A percentile compares a stretch with the other conserved stretches of the same genome.
phyloP scores from a whole-genome alignment of 1,140 invertebrate genomes.

The Drosophila lacertosa region DNA sequence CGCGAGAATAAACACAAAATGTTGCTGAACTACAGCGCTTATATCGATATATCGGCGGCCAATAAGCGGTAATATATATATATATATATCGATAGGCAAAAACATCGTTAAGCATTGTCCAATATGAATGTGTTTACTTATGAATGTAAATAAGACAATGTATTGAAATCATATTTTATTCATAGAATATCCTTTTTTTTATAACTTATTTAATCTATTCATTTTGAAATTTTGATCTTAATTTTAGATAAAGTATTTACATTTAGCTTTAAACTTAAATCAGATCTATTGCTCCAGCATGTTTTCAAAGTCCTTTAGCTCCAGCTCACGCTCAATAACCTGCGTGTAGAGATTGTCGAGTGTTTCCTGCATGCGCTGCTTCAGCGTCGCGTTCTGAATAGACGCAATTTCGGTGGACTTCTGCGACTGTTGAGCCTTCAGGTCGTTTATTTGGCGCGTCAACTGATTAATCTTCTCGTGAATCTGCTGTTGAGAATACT shows the following conservation, averaged over 20 bases:
- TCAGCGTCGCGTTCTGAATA: slow-evolving; percentile 93
- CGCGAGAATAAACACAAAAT: slow-evolving; percentile 54
- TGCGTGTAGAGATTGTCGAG: slow-evolving; percentile 91
- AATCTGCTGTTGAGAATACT: slow-evolving; percentile 84
- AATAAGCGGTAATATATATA: background rate
- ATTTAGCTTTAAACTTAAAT: background rate
- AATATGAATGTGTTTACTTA: background rate
- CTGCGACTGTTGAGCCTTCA: slow-evolving; percentile 89
- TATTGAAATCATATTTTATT: background rate
- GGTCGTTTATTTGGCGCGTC: slow-evolving; percentile 88
- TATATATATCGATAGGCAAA: slow-evolving; percentile 17
- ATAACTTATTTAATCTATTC: background rate
- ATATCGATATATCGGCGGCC: slow-evolving; percentile 44
- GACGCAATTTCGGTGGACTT: slow-evolving; percentile 93
- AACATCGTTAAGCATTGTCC: background rate
- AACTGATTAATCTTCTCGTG: slow-evolving; percentile 86
- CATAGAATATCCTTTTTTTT: background rate
- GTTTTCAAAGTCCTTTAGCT: slow-evolving; percentile 84
- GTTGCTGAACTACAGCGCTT: slow-evolving; percentile 29
- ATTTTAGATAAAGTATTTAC: background rate
- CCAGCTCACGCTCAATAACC: slow-evolving; percentile 91
- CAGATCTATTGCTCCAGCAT: slow-evolving; percentile 58
- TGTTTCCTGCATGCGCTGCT: slow-evolving; percentile 92
- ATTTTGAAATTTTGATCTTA: background rate
- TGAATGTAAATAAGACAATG: too few relatives aligned